Evolutionary conservation across 1,140 invertebrate genomes (phyloP).

Genomic region (Chionoecetes opilio): DNA sequence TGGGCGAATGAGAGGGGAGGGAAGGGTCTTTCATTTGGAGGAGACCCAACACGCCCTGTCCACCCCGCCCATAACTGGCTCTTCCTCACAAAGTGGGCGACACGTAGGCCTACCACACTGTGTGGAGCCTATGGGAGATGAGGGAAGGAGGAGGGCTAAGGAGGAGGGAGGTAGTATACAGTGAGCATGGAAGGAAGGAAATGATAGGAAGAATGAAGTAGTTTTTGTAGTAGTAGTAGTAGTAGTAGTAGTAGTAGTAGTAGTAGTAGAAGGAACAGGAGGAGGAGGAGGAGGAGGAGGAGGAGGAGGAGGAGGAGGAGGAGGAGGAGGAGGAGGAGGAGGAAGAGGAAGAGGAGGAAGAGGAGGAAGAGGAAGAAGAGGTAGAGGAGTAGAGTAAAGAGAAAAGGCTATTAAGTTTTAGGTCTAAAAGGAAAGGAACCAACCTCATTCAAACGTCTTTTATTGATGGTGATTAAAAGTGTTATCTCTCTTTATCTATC

Average conservation of each 20-base stretch:
- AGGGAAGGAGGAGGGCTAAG: too few species aligned
- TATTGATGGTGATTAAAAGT: not conserved
- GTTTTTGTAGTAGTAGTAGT: constrained; percentile 44
- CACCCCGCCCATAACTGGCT: constrained; percentile 22
- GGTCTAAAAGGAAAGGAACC: not conserved
- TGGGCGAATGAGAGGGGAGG: not conserved
- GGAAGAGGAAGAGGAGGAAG: not conserved
- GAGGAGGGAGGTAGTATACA: too few species aligned
- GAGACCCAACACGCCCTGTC: not conserved
- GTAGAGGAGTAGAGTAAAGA: not conserved
- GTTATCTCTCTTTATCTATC: not conserved
- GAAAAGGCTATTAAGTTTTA: not conserved
- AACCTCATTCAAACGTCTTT: not conserved
- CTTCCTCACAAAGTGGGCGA: not conserved
- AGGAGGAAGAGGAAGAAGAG: not conserved
- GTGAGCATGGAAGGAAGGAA: too few species aligned
- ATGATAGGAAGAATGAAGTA: too few species aligned
- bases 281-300: not conserved
- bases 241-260: constrained; percentile 53
- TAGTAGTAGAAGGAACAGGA: constrained; percentile 33
- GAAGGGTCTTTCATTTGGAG: not conserved
- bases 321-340: constrained; percentile 8
- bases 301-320: not conserved
- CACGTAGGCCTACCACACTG: not conserved
- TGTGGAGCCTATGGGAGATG: not conserved